Evolutionary conservation across 2,113 vertebrate species (phyloP).

Genomic region (Oceanodroma tethys): DNA sequence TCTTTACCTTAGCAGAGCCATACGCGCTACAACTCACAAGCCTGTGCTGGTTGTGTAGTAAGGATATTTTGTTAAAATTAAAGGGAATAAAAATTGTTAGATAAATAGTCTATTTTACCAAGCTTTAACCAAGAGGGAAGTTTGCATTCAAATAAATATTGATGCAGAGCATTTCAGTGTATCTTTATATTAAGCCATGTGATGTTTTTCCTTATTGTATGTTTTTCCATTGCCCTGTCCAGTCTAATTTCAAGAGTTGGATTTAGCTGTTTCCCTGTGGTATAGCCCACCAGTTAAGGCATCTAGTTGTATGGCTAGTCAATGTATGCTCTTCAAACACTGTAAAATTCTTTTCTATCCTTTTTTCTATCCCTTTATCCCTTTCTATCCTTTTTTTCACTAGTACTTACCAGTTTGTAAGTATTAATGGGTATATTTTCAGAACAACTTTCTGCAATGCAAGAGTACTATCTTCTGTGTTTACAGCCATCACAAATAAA

Average conservation of each 20-base stretch:
- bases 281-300: neutral
- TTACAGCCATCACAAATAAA: neutral
- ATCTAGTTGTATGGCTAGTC: neutral
- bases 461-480: neutral
- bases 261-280: neutral
- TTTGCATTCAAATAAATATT: neutral
- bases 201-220: neutral
- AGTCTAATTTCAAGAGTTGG: neutral
- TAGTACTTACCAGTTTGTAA: neutral
- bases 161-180: neutral
- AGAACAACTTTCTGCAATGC: neutral
- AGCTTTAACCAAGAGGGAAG: neutral
- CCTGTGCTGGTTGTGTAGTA: neutral
- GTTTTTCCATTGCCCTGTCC: neutral
- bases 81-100: neutral
- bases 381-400: neutral
- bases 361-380: neutral
- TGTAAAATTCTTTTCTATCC: neutral
- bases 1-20: neutral
- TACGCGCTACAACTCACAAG: rapidly evolving
- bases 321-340: neutral
- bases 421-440: neutral
- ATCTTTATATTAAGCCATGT: neutral
- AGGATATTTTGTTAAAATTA: neutral
- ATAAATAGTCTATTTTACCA: neutral